Evolutionary conservation across 2,797 vertebrate species (phyloP).

Genomic region (Phalloptychus januarius): DNA sequence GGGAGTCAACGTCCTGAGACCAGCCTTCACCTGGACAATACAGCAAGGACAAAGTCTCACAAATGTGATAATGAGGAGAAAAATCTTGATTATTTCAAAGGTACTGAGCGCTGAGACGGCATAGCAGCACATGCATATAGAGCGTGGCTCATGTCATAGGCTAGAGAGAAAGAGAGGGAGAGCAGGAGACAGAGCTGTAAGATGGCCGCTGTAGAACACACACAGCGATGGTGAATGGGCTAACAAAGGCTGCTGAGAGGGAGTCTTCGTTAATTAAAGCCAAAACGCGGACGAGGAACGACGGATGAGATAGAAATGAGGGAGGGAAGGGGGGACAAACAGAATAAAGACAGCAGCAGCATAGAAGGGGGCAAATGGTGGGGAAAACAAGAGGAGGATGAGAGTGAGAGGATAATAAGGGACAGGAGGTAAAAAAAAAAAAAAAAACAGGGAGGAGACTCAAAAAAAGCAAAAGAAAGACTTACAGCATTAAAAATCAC

Average conservation of each 20-base stretch:
- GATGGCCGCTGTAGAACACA: constrained; percentile 81
- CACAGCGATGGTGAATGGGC: constrained; percentile 67
- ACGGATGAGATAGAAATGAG: constrained; percentile 67
- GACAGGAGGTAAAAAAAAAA: constrained; percentile 50
- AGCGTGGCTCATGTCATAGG: constrained; percentile 64
- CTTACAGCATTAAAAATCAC: constrained; percentile 99
- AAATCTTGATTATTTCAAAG: constrained; percentile 4
- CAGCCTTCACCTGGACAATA: constrained; percentile 90
- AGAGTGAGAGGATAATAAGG: constrained; percentile 54
- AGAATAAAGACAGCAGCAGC: constrained; percentile 73
- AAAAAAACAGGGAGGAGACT: constrained; percentile 47
- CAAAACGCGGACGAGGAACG: constrained; percentile 74
- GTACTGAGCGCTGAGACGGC: constrained; percentile 12
- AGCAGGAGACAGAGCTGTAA: constrained; percentile 66
- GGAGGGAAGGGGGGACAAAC: constrained; percentile 52
- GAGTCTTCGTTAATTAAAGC: constrained; percentile 84
- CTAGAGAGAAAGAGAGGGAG: constrained; percentile 41
- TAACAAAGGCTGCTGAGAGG: constrained; percentile 80
- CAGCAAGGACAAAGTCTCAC: constrained; percentile 31
- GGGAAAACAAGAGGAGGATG: constrained; percentile 38
- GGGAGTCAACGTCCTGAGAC: constrained; percentile 92
- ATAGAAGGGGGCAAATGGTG: constrained; percentile 27
- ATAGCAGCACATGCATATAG: constrained; percentile 44
- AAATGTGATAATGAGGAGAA: background rate
- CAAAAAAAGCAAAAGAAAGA: constrained; percentile 87